Conservation (phyloP, 1,140 invertebrate species). For the Planococcus citri region DNA sequence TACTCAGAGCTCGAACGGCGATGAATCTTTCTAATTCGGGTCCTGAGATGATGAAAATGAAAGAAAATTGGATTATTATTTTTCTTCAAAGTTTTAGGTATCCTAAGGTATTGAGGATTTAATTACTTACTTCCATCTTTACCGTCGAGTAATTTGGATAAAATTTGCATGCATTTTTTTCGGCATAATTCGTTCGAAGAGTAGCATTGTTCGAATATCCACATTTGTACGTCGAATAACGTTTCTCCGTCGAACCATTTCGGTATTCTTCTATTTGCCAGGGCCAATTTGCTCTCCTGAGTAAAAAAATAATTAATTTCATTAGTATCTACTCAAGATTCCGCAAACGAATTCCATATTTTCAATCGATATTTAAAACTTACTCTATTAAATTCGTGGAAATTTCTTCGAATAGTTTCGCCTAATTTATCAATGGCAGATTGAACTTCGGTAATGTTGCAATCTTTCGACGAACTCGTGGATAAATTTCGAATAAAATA, state of each 20-base stretch:
- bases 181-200: neutral
- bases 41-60: too few relatives aligned
- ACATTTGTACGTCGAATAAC: neutral
- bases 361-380: neutral
- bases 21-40: too few relatives aligned
- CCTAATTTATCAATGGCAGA: neutral
- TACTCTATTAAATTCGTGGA: neutral
- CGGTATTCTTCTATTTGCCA: neutral
- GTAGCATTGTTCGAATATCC: neutral
- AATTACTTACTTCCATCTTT: neutral
- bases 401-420: neutral
- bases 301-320: neutral
- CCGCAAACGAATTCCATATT: neutral
- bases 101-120: too few relatives aligned
- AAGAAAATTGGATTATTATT: too few relatives aligned
- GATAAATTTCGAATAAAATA: neutral
- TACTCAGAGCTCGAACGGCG: too few relatives aligned
- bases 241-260: neutral
- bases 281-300: neutral
- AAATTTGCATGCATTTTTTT: neutral
- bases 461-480: neutral
- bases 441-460: neutral
- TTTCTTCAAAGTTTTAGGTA: too few relatives aligned
- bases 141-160: neutral
- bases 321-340: neutral